Evolutionary conservation across 2,113 vertebrate genomes (phyloP).

Genomic region (Polyodon spathula): DNA sequence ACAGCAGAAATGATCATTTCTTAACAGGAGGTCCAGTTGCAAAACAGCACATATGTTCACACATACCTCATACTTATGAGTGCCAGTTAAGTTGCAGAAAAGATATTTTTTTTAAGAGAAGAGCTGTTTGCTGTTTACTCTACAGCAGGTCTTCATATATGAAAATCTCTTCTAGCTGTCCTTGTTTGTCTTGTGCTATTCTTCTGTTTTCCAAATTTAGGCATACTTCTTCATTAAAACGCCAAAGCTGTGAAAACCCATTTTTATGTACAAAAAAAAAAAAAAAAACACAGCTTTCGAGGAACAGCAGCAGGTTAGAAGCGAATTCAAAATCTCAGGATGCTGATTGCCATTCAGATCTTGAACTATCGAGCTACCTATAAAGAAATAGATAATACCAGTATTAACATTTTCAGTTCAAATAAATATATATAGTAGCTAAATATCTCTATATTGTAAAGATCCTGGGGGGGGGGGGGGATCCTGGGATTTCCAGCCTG

Average conservation of each 20-base stretch:
- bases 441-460: too few species aligned
- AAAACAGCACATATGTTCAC: background rate
- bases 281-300: background rate
- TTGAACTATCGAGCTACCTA: constrained; percentile 64
- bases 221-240: background rate
- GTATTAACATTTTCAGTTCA: constrained; percentile 29
- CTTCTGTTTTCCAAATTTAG: background rate
- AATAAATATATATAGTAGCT: background rate
- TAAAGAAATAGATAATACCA: constrained; percentile 41
- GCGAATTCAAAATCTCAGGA: background rate
- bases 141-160: background rate
- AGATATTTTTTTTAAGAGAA: constrained; percentile 28
- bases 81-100: constrained; percentile 30
- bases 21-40: background rate
- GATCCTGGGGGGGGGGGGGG: too few species aligned
- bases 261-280: constrained; percentile 18
- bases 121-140: constrained; percentile 3
- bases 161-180: background rate
- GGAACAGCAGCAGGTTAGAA: background rate
- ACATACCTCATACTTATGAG: constrained; percentile 12
- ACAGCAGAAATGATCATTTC: too few species aligned
- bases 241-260: background rate
- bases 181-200: background rate
- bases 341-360: constrained; percentile 12
- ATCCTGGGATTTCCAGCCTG: too few species aligned